Evolutionary conservation across 35 echinoderm and acorn worm species (phyloP), one percentile per base, ranked within the genome.

Genomic region (Hemicentrotus pulcherrimus): DNA sequence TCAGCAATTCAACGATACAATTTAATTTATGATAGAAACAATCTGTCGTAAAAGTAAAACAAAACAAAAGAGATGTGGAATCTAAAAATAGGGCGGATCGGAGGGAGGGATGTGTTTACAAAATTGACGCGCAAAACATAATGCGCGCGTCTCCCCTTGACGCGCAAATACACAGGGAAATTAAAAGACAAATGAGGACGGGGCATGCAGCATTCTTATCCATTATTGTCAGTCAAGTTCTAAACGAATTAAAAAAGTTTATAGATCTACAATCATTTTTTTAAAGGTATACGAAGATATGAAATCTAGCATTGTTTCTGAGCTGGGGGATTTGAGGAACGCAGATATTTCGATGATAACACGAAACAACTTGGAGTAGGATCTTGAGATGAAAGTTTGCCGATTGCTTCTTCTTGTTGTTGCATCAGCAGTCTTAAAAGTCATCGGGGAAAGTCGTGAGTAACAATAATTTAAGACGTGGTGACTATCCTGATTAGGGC

Each of bases 381-480:
- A 78, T 78, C 46, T 33, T 90, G 88, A 32, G 46, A 90, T 90
- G 88, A 90, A 90, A 90, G 32, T 47, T 90, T 90, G 88, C 32
- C 31, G 18, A 45, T 46, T 90, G 88, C 32, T 90, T 8, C 32
- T 90, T 32, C 88, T 90, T 28, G 31, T 90, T 24, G 88, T 90
- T 5, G 9, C 88, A 33, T 90, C 31, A 47, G 18, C 12, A 22
- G 88, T 47, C 24, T 47, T 90, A 6, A 90, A 14, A 90, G 88
- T 90, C 32, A 90, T 90, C 88, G 46, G 88, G 32, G 88, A 90
- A 90, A 90, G 88, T 28, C 88, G 88, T 90, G 88, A 90, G 88
- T 89, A 33, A 46, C 8, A 24, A 15, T 55, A 71, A 28, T 28
- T 28, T 24, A 71, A 71, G 18, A 28, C 28, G 28, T 24, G 15